Base-by-base conservation (phyloP, 2,797 vertebrate species). In the Apodemus agrarius region DNA sequence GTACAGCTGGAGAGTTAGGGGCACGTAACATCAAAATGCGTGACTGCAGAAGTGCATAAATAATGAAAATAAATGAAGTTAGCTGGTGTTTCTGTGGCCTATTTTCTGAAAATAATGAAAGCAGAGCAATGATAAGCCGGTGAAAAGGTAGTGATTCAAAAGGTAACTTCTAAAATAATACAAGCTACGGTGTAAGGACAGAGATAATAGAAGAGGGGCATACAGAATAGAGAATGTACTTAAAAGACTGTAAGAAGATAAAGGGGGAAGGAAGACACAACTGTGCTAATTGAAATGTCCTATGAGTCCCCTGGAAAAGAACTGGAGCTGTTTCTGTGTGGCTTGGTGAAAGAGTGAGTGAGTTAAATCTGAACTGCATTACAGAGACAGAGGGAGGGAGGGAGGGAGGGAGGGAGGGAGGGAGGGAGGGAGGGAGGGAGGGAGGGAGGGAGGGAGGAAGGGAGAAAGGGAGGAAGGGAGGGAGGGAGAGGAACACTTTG, bases 31-130 rank as follows among this genome's bases (percentile, higher is more conserved):
- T 89, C 89, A 79, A 69, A 94, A 79, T 37, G 61, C 57, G 57
- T 54, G 34, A 57, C 37, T 76, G 63, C 14, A 54, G 72, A 63
- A 34, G 10, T 11, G 10, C 69, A 49, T 34, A 57, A 74, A 80
- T 17, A 76, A 49, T 6, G 63, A 81, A 21, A 89, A 43, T 31
- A 67, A 81, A 59, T 59, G 57, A 81, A 13, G 86, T 81, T 54
- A 11, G 69, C 79, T 63, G 19, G 49, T 21, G 29, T 74, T 74
- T 43, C 74, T 81, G 43, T 37, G 29, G 54, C 88, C 9, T 80
- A 57, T 79, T 72, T 57, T n/a, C 40, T 59, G 57, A 29, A 92
- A 89, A 85, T 54, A 80, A 89, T 65, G 31, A 92, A 74, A 89
- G 29, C 54, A 89, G 2, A 65, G 6, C 1, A 91, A 57, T 40